Evolutionary conservation across 2,888 invertebrate species (phyloP), one percentile per base, ranked within the genome.

Genomic region (Lissocephala sabroskyi): DNA sequence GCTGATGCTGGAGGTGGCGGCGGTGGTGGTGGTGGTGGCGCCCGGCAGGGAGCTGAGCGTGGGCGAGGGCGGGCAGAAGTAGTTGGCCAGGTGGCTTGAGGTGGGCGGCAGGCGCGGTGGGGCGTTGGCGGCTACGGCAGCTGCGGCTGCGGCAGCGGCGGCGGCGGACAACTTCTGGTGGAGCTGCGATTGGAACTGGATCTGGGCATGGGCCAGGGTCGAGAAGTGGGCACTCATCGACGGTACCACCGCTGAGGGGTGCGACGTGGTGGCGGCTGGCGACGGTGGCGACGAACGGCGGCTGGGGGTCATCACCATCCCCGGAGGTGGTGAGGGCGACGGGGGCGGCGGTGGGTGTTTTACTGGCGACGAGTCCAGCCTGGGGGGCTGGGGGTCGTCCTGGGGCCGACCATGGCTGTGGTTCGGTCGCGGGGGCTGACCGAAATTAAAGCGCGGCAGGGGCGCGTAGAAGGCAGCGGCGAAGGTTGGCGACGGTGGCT

Each of bases 261-360:
- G 19, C 4, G 7, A 3, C 7, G 7, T 5, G 23, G 3, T 33
- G 33, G 23, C 3, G 3, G 3, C 4, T 13, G 18, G 29, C 51
- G 48, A 45, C 62, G 89, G 88, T 65, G 89, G 89, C 80, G 90
- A 90, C 73, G 88, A 88, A 83, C 89, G 86, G 79, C 89, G 87
- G 80, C 89, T 90, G 59, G 90, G 90, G 85, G 90, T 90, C 89
- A 90, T 89, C 85, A 88, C 89, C 88, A 84, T 82, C 59, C n/a
- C n/a, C n/a, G n/a, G n/a, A n/a, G n/a, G n/a, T n/a, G 65, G 59
- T 45, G 57, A 17, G 7, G 33, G 32, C 3, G 23, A 3, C 23
- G 7, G 23, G 23, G 23, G 4, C 23, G 23, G 4, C 23, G 7
- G 23, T 23, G 23, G 23, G 23, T 23, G 23, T 43, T 23, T 19